Base-by-base conservation (phyloP, 2,113 vertebrate genomes). In the Syrrhaptes paradoxus region DNA sequence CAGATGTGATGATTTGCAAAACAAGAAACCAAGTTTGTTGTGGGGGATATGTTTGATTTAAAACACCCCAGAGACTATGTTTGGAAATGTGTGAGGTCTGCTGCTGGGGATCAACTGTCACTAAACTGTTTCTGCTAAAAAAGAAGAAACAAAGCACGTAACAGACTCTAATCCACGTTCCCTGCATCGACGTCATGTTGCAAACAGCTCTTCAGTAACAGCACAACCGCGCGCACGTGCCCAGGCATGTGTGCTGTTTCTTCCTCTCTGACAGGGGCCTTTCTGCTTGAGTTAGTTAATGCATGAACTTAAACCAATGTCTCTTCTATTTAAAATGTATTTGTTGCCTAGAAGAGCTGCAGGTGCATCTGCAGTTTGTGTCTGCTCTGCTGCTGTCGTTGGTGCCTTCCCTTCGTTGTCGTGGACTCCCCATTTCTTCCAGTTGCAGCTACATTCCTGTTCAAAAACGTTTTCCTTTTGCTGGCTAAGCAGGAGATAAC, bases 171-270 rank as follows among this genome's bases (percentile, higher is more conserved):
- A 41, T 41, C 41, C 41, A 41, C 13, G 11, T 41, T 41, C 41
- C 41, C 41, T 41, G 41, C 41, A 41, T 41, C 41, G 13, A 41
- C 41, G 41, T 41, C 41, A 13, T 41, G 41, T 41, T 41, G 41
- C 41, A 41, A 41, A 41, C 41, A 41, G 13, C 41, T 41, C 41
- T 41, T 41, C 41, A 41, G 13, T 13, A 41, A 41, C 41, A 41
- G 41, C 41, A 41, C 41, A 41, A 41, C 41, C 41, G 6, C 41
- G 13, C 41, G 28, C 45, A 25, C 13, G 0, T 14, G 19, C 19
- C 65, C 36, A 31, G n/a, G 59, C 6, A 1, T 2, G 0, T 3
- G 16, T 7, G 9, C 25, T 58, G 11, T 32, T 63, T 49, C 57
- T 55, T 59, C 31, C 38, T 54, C 71, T 87, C 52, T 59, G 0